A percentile compares a stretch with the other conserved stretches of the same genome.
Conservation (phyloP, 2,797 vertebrate genomes). For the Scomberomorus guttatus region DNA sequence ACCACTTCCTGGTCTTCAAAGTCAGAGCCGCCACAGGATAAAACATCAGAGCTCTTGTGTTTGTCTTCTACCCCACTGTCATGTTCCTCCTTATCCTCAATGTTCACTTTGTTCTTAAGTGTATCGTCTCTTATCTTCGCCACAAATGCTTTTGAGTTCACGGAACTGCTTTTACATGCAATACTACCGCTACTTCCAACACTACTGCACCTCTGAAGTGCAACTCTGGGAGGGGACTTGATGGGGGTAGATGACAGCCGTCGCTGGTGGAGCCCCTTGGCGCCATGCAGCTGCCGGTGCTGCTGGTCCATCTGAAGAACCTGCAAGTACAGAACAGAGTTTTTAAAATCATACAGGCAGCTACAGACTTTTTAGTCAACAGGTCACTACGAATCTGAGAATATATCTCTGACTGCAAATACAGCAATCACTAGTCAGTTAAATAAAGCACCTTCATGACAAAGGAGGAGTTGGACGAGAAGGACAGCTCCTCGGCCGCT, state of each 20-base stretch:
- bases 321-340: conserved; percentile 51
- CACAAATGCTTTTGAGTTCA: neutral
- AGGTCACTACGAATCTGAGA: neutral
- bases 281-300: conserved; percentile 66
- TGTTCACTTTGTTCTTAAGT: conserved; percentile 11
- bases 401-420: neutral
- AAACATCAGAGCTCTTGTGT: conserved; percentile 22
- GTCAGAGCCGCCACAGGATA: conserved; percentile 50
- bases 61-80: conserved; percentile 14
- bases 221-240: conserved; percentile 79
- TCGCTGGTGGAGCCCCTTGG: conserved; percentile 62
- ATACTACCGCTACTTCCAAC: neutral
- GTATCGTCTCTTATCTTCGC: neutral
- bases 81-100: conserved; percentile 20
- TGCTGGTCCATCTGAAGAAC: conserved; percentile 89
- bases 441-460: conserved; percentile 79
- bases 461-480: conserved; percentile 97
- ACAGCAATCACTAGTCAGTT: neutral
- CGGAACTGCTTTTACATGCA: neutral
- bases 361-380: neutral
- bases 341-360: neutral
- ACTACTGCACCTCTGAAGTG: neutral
- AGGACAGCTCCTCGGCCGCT: conserved; percentile 96
- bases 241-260: conserved; percentile 95
- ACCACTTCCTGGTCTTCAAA: conserved; percentile 44